A percentile compares a stretch with the other conserved stretches of the same genome.
Evolutionary conservation across 2,113 vertebrate species (phyloP).

Genomic region (Chaetura pelagica): DNA sequence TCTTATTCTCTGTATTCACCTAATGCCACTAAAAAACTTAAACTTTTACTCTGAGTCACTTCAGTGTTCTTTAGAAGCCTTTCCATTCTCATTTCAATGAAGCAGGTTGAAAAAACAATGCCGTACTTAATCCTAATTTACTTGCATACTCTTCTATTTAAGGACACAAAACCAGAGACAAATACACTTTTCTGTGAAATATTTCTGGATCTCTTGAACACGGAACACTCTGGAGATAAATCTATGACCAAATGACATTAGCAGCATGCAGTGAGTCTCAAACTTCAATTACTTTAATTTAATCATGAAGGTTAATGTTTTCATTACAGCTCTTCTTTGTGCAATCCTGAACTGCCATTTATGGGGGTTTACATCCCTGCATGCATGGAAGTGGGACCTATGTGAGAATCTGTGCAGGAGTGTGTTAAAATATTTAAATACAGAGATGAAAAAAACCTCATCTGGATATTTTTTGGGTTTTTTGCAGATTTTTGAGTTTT

Average conservation of each 20-base stretch:
- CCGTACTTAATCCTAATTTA: not conserved
- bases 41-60: not conserved
- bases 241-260: not conserved
- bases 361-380: not conserved
- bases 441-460: not conserved
- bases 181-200: not conserved
- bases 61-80: not conserved
- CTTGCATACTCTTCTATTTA: not conserved
- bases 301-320: not conserved
- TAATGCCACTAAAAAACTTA: not conserved
- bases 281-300: not conserved
- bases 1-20: not conserved
- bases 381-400: accelerated
- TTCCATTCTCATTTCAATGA: constrained; percentile 54
- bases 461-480: not conserved
- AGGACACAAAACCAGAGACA: not conserved
- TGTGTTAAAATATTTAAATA: not conserved
- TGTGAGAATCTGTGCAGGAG: not conserved
- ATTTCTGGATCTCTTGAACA: not conserved
- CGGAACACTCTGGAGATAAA: not conserved
- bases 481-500: not conserved
- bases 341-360: not conserved
- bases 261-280: not conserved
- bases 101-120: not conserved
- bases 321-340: not conserved